These are phyloP conservation scores for Barnardius zonarius DNA, from an alignment of 2,113 vertebrate genomes.

Conservation along the genomic window DNA sequence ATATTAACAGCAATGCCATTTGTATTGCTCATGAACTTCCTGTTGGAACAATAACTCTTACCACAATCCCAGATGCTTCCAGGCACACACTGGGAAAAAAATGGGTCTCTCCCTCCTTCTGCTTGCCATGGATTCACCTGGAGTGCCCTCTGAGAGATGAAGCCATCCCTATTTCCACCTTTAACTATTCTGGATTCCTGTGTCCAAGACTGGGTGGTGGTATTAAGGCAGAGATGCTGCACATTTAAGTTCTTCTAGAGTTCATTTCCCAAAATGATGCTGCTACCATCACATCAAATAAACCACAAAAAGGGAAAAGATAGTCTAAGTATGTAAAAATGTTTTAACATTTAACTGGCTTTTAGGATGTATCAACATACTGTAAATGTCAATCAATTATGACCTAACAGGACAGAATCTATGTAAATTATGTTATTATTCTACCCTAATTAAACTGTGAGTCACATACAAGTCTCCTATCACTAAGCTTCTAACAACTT, in stretches of 20 bases:
- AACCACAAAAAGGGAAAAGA: background rate
- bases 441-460: background rate
- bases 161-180: background rate
- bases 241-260: background rate
- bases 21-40: background rate
- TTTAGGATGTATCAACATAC: background rate
- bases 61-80: background rate
- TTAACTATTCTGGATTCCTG: background rate
- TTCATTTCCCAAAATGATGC: background rate
- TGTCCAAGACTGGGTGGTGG: background rate
- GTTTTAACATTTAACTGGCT: background rate
- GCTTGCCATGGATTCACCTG: background rate
- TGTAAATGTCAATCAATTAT: background rate
- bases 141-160: background rate
- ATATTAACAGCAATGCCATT: background rate
- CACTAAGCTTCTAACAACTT: background rate
- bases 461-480: background rate
- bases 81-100: background rate
- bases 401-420: background rate
- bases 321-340: background rate
- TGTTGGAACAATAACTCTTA: background rate
- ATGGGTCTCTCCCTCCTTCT: background rate
- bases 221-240: background rate
- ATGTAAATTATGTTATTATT: constrained; percentile 11
- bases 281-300: background rate